Evolutionary conservation across 2,113 vertebrate genomes (phyloP).

Genomic region (Callipepla squamata): DNA sequence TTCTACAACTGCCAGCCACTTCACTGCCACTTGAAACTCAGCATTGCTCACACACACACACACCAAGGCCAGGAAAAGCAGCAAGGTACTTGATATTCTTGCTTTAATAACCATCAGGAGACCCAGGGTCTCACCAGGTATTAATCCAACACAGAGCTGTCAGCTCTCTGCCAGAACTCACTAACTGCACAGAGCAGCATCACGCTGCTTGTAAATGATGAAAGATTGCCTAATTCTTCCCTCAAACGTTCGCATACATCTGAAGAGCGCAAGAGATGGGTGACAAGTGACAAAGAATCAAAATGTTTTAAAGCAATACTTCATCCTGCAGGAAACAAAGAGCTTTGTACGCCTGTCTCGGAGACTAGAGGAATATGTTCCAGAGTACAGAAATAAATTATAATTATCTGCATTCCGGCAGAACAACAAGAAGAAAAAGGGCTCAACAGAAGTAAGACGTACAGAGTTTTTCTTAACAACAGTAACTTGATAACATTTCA

Average conservation of each 20-base stretch:
- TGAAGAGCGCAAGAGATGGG: background rate
- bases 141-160: background rate
- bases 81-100: background rate
- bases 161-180: background rate
- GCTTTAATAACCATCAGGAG: background rate
- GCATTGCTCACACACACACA: background rate
- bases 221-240: conserved; percentile 28
- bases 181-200: background rate
- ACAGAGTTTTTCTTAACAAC: background rate
- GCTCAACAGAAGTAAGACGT: background rate
- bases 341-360: background rate
- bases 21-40: background rate
- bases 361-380: background rate
- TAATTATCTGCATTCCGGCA: background rate
- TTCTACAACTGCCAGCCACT: background rate
- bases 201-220: background rate
- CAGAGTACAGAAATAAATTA: background rate
- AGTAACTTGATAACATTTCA: fast-evolving
- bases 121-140: background rate
- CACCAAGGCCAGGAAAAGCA: background rate
- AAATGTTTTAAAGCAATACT: background rate
- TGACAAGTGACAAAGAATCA: conserved; percentile 25
- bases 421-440: background rate
- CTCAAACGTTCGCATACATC: background rate
- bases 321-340: conserved; percentile 21